Conservation (phyloP, 53 echinoderm and acorn worm species). For the Luidia sarsii region DNA sequence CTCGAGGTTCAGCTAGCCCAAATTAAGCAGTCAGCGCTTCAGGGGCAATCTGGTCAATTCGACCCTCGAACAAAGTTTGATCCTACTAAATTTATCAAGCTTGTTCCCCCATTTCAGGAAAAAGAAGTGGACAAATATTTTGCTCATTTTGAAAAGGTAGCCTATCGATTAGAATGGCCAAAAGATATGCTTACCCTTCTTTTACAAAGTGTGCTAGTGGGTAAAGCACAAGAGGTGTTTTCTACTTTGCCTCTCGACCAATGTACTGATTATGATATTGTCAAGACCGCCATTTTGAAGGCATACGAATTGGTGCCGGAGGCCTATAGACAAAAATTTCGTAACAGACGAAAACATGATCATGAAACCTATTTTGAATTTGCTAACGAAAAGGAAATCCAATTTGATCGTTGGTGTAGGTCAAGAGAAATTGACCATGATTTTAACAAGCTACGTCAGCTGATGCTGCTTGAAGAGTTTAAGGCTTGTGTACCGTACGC, state of each 20-base stretch:
- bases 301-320: too few relatives aligned
- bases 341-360: too few relatives aligned
- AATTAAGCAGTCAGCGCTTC: not conserved
- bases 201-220: too few relatives aligned
- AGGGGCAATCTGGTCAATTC: too few relatives aligned
- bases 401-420: not conserved
- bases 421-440: not conserved
- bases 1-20: not conserved
- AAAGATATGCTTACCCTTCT: not conserved
- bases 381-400: not conserved
- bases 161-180: not conserved
- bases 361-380: not conserved
- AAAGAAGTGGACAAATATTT: too few relatives aligned
- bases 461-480: constrained; percentile 52
- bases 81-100: not conserved
- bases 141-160: not conserved
- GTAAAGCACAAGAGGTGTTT: too few relatives aligned
- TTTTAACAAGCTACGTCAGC: constrained; percentile 38
- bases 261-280: too few relatives aligned
- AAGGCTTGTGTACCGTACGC: constrained; percentile 24
- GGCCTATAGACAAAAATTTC: too few relatives aligned
- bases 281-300: too few relatives aligned
- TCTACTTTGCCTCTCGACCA: too few relatives aligned
- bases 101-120: not conserved
- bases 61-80: too few relatives aligned